Evolutionary conservation across 2,888 invertebrate genomes (phyloP).

Genomic region (Crocallis elinguaria): DNA sequence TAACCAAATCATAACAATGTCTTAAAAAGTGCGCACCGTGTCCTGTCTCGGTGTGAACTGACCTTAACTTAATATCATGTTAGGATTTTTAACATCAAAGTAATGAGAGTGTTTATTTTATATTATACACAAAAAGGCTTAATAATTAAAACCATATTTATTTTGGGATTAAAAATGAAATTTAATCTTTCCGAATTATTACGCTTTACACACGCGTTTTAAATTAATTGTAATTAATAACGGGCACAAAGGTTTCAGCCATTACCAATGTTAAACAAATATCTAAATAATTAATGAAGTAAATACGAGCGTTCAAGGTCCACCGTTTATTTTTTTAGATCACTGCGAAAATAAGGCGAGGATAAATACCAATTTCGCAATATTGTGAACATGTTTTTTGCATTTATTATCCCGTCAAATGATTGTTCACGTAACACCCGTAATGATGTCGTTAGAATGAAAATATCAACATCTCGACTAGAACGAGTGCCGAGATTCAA

Average conservation of each 20-base stretch:
- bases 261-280: constrained; percentile 20
- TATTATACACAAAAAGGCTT: too few species aligned
- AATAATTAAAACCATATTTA: too few species aligned
- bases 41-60: too few species aligned
- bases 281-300: constrained; percentile 21
- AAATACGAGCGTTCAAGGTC: constrained; percentile 5
- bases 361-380: background rate
- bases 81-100: too few species aligned
- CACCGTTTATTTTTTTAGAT: background rate
- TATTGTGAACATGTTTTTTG: background rate
- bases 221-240: too few species aligned
- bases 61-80: too few species aligned
- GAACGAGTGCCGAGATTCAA: background rate
- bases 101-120: too few species aligned
- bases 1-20: too few species aligned
- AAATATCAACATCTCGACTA: background rate
- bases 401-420: background rate
- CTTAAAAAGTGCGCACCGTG: too few species aligned
- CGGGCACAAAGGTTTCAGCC: constrained; percentile 19
- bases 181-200: too few species aligned
- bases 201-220: too few species aligned
- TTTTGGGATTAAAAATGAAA: too few species aligned
- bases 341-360: background rate
- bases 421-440: background rate
- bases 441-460: background rate